phyloP scores from a whole-genome alignment of 2,113 vertebrate species.

The Alexandromys fortis region DNA sequence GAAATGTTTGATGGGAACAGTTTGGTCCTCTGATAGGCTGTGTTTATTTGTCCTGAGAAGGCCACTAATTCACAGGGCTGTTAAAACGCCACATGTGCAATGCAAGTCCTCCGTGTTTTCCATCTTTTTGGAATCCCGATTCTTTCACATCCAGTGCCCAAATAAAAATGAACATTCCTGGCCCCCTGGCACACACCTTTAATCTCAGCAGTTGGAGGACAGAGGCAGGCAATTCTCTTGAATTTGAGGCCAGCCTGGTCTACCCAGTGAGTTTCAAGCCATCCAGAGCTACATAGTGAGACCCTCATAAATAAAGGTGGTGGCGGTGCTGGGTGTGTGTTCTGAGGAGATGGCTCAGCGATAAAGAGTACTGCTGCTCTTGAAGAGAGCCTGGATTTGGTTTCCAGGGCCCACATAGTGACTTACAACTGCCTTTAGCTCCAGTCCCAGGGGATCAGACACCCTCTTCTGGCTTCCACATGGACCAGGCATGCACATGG shows the following conservation, averaged over 20 bases:
- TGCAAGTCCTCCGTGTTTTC: constrained; percentile 22
- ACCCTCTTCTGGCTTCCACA: neutral
- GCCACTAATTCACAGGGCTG: neutral
- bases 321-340: neutral
- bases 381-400: neutral
- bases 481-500: neutral
- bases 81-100: neutral
- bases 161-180: neutral
- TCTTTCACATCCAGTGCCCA: neutral
- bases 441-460: neutral
- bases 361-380: neutral
- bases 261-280: neutral
- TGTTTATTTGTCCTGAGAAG: neutral
- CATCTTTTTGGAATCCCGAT: neutral
- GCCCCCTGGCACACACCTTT: neutral
- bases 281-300: neutral
- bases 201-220: neutral
- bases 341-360: neutral
- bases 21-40: neutral
- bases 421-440: neutral
- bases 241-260: too few species aligned
- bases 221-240: neutral
- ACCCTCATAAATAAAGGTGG: neutral
- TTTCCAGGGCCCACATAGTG: neutral
- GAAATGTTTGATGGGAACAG: neutral